Percentiles rank a stretch among this genome's conserved stretches.
Evolutionary conservation across 2,888 invertebrate genomes (phyloP).

Genomic region (Exocentrus adspersus): DNA sequence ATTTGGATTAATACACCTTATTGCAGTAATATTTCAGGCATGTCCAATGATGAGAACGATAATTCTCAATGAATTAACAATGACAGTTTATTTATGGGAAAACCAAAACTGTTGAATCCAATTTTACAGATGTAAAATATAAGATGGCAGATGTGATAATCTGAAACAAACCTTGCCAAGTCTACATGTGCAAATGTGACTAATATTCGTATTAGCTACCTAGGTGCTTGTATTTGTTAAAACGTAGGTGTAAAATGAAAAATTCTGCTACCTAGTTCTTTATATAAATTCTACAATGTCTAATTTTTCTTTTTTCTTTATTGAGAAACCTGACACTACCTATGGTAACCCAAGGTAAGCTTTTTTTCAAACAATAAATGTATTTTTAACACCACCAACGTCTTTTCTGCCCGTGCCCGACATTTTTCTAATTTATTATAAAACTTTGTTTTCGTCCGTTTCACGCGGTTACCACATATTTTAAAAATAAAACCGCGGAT

Average conservation of each 20-base stretch:
- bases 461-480: constrained; percentile 17
- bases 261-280: neutral
- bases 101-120: neutral
- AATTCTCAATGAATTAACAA: neutral
- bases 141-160: constrained; percentile 10
- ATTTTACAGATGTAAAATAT: neutral
- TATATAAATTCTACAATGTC: no score
- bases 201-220: no score
- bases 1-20: no score
- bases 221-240: no score
- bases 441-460: constrained; percentile 13
- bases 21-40: no score
- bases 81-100: neutral
- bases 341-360: constrained; percentile 13
- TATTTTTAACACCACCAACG: constrained; percentile 27
- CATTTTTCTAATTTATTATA: constrained; percentile 31
- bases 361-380: constrained; percentile 12
- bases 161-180: constrained; percentile 14
- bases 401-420: constrained; percentile 17
- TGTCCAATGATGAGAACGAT: neutral
- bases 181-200: neutral
- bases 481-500: constrained; percentile 18
- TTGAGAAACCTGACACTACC: constrained; percentile 7
- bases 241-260: no score
- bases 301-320: no score